phyloP scores from a whole-genome alignment of 2,888 invertebrate species.

The Ligdia adustata region DNA sequence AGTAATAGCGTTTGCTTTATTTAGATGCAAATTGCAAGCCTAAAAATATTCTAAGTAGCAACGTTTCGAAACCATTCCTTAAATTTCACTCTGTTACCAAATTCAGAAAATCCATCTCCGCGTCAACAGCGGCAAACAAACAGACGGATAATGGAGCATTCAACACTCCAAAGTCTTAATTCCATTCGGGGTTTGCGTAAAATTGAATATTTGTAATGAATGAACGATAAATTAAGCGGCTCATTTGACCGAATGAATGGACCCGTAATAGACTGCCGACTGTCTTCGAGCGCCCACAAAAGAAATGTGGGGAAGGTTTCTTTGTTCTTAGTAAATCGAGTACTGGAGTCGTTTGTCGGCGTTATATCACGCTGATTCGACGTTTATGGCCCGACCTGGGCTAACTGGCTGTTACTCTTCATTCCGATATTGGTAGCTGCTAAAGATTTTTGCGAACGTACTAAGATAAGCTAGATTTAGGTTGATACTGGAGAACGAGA shows the following conservation, averaged over 20 bases:
- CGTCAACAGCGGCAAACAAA: slow-evolving; percentile 16
- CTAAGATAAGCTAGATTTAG: slow-evolving; percentile 26
- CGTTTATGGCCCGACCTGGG: slow-evolving; percentile 71
- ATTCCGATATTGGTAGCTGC: slow-evolving; percentile 47
- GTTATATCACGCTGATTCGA: slow-evolving; percentile 80
- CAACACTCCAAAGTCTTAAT: slow-evolving; percentile 32
- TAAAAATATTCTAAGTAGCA: no score
- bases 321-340: slow-evolving; percentile 81
- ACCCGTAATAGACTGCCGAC: slow-evolving; percentile 74
- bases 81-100: slow-evolving; percentile 1
- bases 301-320: slow-evolving; percentile 74
- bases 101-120: slow-evolving; percentile 11
- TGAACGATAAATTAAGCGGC: slow-evolving; percentile 74
- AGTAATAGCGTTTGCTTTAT: no score
- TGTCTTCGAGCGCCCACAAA: slow-evolving; percentile 69
- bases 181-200: slow-evolving; percentile 40
- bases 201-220: slow-evolving; percentile 67
- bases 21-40: no score
- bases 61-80: neutral
- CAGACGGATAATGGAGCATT: slow-evolving; percentile 26
- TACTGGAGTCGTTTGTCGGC: slow-evolving; percentile 75
- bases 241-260: slow-evolving; percentile 79
- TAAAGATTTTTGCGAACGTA: slow-evolving; percentile 25
- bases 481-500: slow-evolving; percentile 12
- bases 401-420: slow-evolving; percentile 60